Percentiles rank a stretch among this genome's conserved stretches.
phyloP scores from a whole-genome alignment of 1,140 invertebrate species.

The Temnothorax curvispinosus region DNA sequence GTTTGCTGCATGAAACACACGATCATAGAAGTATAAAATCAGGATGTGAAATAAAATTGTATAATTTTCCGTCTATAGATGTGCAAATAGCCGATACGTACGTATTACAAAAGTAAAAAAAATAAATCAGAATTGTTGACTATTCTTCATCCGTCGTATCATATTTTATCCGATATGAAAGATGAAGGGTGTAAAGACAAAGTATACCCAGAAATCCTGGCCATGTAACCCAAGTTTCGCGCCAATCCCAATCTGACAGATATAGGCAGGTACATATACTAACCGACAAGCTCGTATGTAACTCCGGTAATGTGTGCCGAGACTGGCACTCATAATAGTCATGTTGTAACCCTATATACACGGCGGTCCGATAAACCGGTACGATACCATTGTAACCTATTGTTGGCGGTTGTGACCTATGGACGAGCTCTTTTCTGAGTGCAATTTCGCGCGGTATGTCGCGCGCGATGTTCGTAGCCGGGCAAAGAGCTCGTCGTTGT shows the following conservation, averaged over 20 bases:
- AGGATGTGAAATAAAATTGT: background rate
- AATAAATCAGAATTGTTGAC: background rate
- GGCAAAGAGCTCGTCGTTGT: conserved; percentile 48
- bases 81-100: background rate
- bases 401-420: conserved; percentile 1
- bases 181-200: background rate
- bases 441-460: conserved; percentile 55
- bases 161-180: background rate
- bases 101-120: background rate
- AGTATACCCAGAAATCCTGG: background rate
- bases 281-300: background rate
- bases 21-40: background rate
- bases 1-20: background rate
- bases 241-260: conserved; percentile 18
- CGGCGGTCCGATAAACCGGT: conserved; percentile 28
- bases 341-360: conserved; percentile 15
- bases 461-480: conserved; percentile 35
- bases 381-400: conserved; percentile 44
- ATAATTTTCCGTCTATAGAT: conserved; percentile 5
- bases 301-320: conserved; percentile 8
- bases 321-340: conserved; percentile 40
- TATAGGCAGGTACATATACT: background rate
- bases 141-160: too few relatives aligned
- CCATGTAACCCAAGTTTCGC: background rate
- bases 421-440: conserved; percentile 40